Evolutionary conservation across 2,888 invertebrate genomes (phyloP), one percentile per base, ranked within the genome.

Genomic region (Drosophila kuntzei): DNA sequence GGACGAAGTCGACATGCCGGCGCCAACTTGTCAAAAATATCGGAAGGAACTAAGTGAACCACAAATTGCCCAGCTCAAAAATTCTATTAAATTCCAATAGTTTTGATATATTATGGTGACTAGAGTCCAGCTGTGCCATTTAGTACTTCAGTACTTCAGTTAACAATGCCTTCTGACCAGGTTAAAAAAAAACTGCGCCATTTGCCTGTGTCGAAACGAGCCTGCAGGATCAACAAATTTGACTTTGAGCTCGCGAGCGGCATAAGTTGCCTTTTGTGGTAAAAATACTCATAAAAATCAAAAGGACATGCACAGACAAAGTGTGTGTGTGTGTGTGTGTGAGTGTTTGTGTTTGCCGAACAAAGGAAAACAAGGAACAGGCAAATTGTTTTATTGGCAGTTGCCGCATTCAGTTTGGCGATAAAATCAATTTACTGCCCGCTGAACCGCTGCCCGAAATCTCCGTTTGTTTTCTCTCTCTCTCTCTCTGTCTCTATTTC

Each of bases 351-450:
- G 43, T 73, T 62, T 44, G 41, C 12, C 22, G 59, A 71, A 84
- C 80, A 83, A 83, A 72, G 62, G 64, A 50, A 36, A 49, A 60
- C 61, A 80, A 76, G 65, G 66, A 62, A 37, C 67, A 70, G 58
- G 60, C 87, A 84, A 85, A 85, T 85, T 85, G 89, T 81, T 89
- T 89, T 89, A 84, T 84, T 89, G 84, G 65, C 82, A 87, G 79
- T 64, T 76, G 73, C 64, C 71, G 84, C 87, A 87, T 89, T 87
- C 69, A 66, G 47, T 44, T 49, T 67, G 83, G 87, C 87, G 71
- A 88, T 83, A 83, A 83, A 83, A 83, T 84, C 87, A 83, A 88
- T 87, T 86, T 86, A 44, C 66, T 61, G 81, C 39, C 78, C 84
- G 83, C 59, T 69, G 60, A 67, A 29, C 34, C 47, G 60, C 66